A percentile compares a stretch with the other conserved stretches of the same genome.
phyloP scores from a whole-genome alignment of 2,797 vertebrate genomes.

The Varecia variegata region DNA sequence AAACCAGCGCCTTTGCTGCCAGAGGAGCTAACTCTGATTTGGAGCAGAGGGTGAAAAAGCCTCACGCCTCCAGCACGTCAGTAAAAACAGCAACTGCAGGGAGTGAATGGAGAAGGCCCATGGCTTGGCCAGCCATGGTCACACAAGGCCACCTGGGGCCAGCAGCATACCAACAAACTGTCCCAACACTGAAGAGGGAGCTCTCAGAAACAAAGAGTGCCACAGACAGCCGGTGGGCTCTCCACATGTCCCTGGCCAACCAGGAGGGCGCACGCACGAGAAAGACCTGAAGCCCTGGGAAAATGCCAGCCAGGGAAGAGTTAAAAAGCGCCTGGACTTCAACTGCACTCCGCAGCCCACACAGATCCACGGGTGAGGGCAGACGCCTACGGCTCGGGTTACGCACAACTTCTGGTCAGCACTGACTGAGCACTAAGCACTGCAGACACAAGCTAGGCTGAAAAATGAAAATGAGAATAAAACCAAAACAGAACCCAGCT shows the following conservation, averaged over 20 bases:
- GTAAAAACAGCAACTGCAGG: rapidly evolving
- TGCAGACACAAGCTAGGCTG: background rate
- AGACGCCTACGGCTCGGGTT: rapidly evolving
- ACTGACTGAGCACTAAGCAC: background rate
- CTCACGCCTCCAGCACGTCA: background rate
- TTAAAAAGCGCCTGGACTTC: rapidly evolving
- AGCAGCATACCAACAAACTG: background rate
- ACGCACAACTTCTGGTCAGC: background rate
- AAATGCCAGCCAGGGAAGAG: background rate
- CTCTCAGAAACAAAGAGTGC: rapidly evolving
- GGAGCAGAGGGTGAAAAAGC: background rate
- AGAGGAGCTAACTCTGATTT: background rate
- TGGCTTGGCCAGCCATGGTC: background rate
- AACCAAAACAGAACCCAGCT: background rate
- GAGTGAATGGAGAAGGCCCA: rapidly evolving
- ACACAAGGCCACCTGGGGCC: background rate
- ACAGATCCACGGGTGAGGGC: background rate
- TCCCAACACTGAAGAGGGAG: background rate
- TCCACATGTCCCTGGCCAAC: rapidly evolving
- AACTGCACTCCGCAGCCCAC: background rate
- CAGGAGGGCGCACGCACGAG: rapidly evolving
- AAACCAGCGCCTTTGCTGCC: too few species aligned
- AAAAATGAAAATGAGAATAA: background rate
- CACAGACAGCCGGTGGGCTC: rapidly evolving
- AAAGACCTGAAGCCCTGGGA: too few species aligned